These are phyloP conservation scores for Callimorpha dominula DNA, from an alignment of 2,888 invertebrate species.

Conservation along the genomic window DNA sequence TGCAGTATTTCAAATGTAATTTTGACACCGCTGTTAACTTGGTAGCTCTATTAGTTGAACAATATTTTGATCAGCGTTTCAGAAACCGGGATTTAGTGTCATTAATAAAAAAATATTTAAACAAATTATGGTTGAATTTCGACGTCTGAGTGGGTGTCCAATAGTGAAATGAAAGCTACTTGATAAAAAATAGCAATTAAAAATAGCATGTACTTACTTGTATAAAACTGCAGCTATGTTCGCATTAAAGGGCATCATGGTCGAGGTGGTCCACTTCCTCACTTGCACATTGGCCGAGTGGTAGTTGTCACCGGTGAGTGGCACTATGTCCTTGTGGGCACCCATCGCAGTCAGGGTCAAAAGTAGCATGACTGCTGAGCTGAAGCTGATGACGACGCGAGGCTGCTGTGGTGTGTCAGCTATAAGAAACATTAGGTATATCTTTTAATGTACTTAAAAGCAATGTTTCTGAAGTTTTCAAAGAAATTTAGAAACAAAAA, in stretches of 20 bases:
- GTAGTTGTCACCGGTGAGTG: constrained; percentile 89
- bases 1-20: too few relatives aligned
- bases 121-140: too few relatives aligned
- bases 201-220: constrained; percentile 80
- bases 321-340: constrained; percentile 87
- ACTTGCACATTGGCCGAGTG: constrained; percentile 72
- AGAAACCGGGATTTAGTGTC: too few relatives aligned
- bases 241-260: constrained; percentile 90
- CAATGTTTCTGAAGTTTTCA: not conserved
- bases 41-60: too few relatives aligned
- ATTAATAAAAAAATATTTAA: too few relatives aligned
- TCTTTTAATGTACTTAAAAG: too few relatives aligned
- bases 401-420: constrained; percentile 81
- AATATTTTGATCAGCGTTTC: too few relatives aligned
- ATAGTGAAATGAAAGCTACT: not conserved
- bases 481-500: too few relatives aligned
- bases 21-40: too few relatives aligned
- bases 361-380: constrained; percentile 88
- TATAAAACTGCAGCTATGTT: constrained; percentile 92
- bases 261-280: constrained; percentile 90
- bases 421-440: constrained; percentile 41
- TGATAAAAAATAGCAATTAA: not conserved
- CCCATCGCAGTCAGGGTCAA: constrained; percentile 88
- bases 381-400: constrained; percentile 89
- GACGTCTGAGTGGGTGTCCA: too few relatives aligned